A percentile compares a stretch with the other conserved stretches of the same genome.
These are phyloP conservation scores for Isoperla grammatica DNA, from an alignment of 2,888 invertebrate species.

Conservation along the genomic window DNA sequence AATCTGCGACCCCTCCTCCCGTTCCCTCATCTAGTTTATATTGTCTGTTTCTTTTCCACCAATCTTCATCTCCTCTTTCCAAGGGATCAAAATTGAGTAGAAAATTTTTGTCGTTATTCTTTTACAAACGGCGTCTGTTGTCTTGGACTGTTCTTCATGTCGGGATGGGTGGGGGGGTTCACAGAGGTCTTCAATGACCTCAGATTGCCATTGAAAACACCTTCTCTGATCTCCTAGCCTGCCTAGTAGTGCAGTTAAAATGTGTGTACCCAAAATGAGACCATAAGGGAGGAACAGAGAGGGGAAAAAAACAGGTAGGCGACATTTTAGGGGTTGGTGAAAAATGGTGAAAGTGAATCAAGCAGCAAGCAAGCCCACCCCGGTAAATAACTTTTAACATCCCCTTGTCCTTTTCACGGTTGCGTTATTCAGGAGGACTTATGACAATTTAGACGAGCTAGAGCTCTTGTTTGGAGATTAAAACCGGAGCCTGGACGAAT, in stretches of 20 bases:
- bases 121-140: slow-evolving; percentile 1
- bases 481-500: too few relatives aligned
- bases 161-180: neutral
- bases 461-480: too few relatives aligned
- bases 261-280: slow-evolving; percentile 7
- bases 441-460: too few relatives aligned
- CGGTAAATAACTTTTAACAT: slow-evolving; percentile 11
- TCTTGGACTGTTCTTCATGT: slow-evolving; percentile 7
- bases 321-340: slow-evolving; percentile 9
- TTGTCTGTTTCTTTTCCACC: slow-evolving; percentile 12
- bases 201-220: slow-evolving; percentile 9
- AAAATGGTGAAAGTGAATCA: slow-evolving; percentile 12
- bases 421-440: slow-evolving; percentile 9
- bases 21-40: slow-evolving; percentile 21
- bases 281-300: neutral
- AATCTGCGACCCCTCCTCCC: slow-evolving; percentile 4
- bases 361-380: slow-evolving; percentile 19
- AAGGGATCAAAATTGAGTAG: neutral
- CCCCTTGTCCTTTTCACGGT: slow-evolving; percentile 28
- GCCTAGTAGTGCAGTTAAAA: neutral
- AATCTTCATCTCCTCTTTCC: slow-evolving; percentile 12
- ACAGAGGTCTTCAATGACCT: neutral
- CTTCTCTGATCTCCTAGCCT: neutral
- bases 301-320: slow-evolving; percentile 4
- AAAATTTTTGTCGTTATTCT: slow-evolving; percentile 7